Conservation (phyloP, 53 echinoderm and acorn worm species). For the Arbacia lixula region DNA sequence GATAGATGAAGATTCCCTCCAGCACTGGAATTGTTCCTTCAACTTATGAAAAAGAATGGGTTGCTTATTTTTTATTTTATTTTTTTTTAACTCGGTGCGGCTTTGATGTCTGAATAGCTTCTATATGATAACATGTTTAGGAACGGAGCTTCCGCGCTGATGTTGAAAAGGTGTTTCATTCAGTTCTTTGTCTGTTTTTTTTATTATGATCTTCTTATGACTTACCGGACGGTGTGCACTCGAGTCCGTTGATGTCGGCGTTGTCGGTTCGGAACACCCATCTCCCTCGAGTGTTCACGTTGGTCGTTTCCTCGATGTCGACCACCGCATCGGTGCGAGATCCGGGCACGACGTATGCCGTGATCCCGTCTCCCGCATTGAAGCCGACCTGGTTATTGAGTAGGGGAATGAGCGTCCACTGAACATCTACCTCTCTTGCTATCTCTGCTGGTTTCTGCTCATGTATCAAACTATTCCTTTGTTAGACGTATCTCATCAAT, state of each 20-base stretch:
- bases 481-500: no score
- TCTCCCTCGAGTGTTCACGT: slow-evolving; percentile 64
- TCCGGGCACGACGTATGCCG: slow-evolving; percentile 42
- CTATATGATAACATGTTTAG: no score
- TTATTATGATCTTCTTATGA: neutral
- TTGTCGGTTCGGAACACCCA: slow-evolving; percentile 55
- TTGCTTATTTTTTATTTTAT: no score
- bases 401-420: neutral
- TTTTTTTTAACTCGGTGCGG: no score
- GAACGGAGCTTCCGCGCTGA: no score
- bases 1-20: no score
- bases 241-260: slow-evolving; percentile 17
- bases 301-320: slow-evolving; percentile 60
- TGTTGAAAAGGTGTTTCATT: no score
- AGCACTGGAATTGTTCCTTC: no score
- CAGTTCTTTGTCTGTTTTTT: neutral
- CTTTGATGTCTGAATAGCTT: no score
- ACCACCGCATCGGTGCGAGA: slow-evolving; percentile 57
- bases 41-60: no score
- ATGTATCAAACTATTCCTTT: no score
- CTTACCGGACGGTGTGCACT: slow-evolving; percentile 8
- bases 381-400: slow-evolving; percentile 83
- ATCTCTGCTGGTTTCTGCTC: neutral
- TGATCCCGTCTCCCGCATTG: slow-evolving; percentile 57
- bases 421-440: neutral